These are phyloP conservation scores for Sinotaia quadrata DNA, from an alignment of 2,888 invertebrate species.

Conservation along the genomic window DNA sequence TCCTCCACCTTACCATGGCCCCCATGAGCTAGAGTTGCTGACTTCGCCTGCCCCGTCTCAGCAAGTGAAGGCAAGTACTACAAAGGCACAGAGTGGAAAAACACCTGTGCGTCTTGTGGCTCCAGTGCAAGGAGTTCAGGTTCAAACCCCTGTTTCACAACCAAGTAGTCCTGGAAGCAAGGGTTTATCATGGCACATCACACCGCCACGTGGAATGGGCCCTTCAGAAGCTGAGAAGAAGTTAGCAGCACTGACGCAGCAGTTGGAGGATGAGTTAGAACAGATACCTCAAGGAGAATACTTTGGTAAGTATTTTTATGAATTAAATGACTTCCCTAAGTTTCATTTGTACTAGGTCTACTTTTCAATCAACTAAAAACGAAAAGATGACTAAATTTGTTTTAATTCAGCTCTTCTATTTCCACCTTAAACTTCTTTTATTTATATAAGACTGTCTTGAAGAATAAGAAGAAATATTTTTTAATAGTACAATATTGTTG, in stretches of 20 bases:
- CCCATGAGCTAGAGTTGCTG: constrained; percentile 62
- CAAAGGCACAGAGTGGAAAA: constrained; percentile 34
- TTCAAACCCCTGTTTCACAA: constrained; percentile 28
- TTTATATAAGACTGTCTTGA: no score
- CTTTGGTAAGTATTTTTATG: constrained; percentile 82
- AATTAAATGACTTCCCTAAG: no score
- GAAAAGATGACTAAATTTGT: no score
- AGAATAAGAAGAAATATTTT: no score
- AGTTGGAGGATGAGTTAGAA: constrained; percentile 80
- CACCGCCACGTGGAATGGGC: constrained; percentile 55
- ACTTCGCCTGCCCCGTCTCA: constrained; percentile 46
- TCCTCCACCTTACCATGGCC: constrained; percentile 70
- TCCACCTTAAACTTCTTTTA: no score
- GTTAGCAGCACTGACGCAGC: constrained; percentile 67
- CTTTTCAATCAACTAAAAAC: no score
- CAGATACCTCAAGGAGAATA: constrained; percentile 95
- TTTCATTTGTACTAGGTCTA: no score
- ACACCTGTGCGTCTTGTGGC: constrained; percentile 37
- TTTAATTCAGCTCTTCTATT: no score
- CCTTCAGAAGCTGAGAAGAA: constrained; percentile 67
- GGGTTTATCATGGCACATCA: constrained; percentile 51
- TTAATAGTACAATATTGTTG: no score
- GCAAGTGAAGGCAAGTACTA: constrained; percentile 32
- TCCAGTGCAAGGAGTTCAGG: constrained; percentile 41
- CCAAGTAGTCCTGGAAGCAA: constrained; percentile 35